phyloP scores from a whole-genome alignment of 2,113 vertebrate species.

The Ovibos moschatus region DNA sequence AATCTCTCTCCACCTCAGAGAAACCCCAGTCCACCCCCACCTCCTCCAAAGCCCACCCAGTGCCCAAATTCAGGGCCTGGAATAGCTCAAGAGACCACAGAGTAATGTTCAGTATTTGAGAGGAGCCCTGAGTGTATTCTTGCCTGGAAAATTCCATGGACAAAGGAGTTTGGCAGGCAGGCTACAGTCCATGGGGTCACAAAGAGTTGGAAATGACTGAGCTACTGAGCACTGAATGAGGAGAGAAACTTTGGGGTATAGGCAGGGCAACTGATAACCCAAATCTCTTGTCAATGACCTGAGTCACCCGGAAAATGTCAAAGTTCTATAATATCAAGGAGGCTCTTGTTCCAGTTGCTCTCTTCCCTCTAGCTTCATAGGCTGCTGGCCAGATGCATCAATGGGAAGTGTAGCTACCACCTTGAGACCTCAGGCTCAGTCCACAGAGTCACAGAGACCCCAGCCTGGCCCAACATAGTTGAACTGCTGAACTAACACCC shows the following conservation, averaged over 20 bases:
- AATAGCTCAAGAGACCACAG: neutral
- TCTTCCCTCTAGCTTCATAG: neutral
- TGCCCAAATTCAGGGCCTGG: neutral
- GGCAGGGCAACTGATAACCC: neutral
- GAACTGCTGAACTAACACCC: neutral
- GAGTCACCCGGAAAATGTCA: neutral
- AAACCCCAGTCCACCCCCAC: neutral
- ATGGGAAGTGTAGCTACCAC: neutral
- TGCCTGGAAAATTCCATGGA: neutral
- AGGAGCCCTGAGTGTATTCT: neutral
- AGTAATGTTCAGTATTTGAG: neutral
- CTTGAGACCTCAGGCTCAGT: neutral
- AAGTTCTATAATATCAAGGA: neutral
- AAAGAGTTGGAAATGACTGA: neutral
- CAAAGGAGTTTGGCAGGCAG: neutral
- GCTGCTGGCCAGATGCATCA: neutral
- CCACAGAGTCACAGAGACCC: neutral
- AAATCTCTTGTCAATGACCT: neutral
- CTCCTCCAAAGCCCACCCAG: neutral
- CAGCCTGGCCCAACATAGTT: neutral
- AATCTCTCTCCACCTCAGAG: neutral
- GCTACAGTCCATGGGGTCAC: neutral
- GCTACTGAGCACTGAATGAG: neutral
- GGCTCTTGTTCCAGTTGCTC: neutral
- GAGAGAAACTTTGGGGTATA: neutral